Evolutionary conservation across 2,113 vertebrate species (phyloP).

Genomic region (Uropsilus gracilis): DNA sequence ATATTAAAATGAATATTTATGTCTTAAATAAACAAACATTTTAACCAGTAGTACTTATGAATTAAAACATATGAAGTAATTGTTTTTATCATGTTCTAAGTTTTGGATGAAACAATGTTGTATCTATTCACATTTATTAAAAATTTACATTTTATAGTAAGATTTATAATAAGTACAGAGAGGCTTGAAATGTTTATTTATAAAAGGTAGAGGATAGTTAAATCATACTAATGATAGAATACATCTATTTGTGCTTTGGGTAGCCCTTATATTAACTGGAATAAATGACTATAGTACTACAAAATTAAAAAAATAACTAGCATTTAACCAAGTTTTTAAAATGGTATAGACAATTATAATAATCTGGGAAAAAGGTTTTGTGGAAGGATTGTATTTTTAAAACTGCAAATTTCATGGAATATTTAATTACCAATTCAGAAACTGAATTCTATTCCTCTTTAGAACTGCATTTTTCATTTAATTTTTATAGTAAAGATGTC

Average conservation of each 20-base stretch:
- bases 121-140: background rate
- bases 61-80: background rate
- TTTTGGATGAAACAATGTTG: background rate
- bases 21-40: background rate
- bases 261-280: background rate
- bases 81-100: background rate
- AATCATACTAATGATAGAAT: background rate
- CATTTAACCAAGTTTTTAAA: constrained; percentile 1
- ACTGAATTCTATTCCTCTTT: constrained; percentile 45
- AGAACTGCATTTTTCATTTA: background rate
- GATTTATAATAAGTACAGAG: background rate
- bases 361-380: constrained; percentile 42
- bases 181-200: background rate
- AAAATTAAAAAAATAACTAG: constrained; percentile 2
- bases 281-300: background rate
- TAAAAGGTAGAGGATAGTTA: background rate
- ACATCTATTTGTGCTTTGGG: background rate
- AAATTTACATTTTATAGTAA: background rate
- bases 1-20: constrained; percentile 14
- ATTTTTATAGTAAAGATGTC: background rate
- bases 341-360: background rate
- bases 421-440: constrained; percentile 4
- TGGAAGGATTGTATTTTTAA: constrained; percentile 32
- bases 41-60: background rate
- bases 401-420: constrained; percentile 19